Evolutionary conservation across 2,113 vertebrate species (phyloP), one percentile per base, ranked within the genome.

Genomic region (Heterocephalus glaber): DNA sequence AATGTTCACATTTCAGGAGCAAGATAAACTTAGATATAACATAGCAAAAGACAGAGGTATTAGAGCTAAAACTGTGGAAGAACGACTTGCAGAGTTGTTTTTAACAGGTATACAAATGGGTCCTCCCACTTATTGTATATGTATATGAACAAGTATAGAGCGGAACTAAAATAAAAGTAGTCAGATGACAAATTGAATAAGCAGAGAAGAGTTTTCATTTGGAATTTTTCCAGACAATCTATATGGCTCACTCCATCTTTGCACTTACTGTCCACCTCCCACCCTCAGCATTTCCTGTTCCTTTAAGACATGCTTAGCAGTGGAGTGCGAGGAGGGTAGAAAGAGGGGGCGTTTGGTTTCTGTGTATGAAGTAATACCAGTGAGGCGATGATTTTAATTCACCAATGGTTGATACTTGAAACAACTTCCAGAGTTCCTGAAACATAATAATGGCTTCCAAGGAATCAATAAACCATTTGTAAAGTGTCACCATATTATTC

Each of bases 121-220:
- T 10, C 33, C 4, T 41, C 3, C 30, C 19, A 61, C 1, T 11
- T 17, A 28, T 11, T 28, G 8, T 11, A 0, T n/a, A 24, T 44
- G 2, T 28, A 5, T 10, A 7, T 0, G 3, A 3, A 2, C 8
- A 44, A 3, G 68, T 26, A 68, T 1, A 24, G 0, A 65, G 16
- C 5, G 13, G 54, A 24, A 13, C 1, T 28, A 38, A 94, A 89
- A 66, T 19, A 20, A 33, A 90, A 76, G 8, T 35, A 22, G 24
- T 60, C 80, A 24, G 26, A n/a, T 44, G 66, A 58, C 70, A 93
- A 17, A 35, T 1, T 77, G 81, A 82, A 13, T n/a, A 38, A 85
- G 14, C n/a, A 1, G 1, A 74, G 9, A 52, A 24, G 1, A 1
- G 16, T 90, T 94, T 52, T 72, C 41, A 66, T 54, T 81, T 52